These are phyloP conservation scores for Chascanopsetta lugubris DNA, from an alignment of 2,113 vertebrate genomes.

Conservation along the genomic window DNA sequence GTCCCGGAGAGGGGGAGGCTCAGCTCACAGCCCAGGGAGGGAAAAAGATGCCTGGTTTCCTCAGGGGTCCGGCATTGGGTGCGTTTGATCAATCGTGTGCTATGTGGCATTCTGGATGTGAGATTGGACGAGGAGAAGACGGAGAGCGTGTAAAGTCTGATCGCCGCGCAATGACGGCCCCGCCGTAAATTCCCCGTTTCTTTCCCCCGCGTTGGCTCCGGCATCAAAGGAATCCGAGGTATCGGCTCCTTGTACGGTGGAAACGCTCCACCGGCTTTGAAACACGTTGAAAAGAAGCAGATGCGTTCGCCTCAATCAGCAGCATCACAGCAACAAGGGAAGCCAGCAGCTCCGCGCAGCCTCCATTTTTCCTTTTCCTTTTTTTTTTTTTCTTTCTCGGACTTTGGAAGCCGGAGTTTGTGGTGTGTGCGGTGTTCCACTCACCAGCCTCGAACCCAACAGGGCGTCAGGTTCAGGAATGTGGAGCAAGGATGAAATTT, in stretches of 20 bases:
- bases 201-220: constrained; percentile 22
- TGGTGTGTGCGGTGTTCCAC: constrained; percentile 55
- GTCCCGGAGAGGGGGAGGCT: constrained; percentile 75
- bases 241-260: constrained; percentile 2
- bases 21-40: constrained; percentile 48
- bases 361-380: constrained; percentile 27
- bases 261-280: not conserved
- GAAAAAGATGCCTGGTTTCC: constrained; percentile 53
- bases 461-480: constrained; percentile 71
- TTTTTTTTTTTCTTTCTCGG: too few species aligned
- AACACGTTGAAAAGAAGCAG: constrained; percentile 22
- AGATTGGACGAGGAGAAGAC: constrained; percentile 32
- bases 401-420: constrained; percentile 62
- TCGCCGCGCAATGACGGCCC: not conserved
- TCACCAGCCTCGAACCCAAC: constrained; percentile 60
- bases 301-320: constrained; percentile 23
- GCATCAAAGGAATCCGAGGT: constrained; percentile 25
- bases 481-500: constrained; percentile 73
- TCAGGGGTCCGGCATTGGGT: constrained; percentile 50
- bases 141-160: constrained; percentile 30
- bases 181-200: constrained; percentile 11
- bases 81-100: constrained; percentile 49
- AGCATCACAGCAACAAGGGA: constrained; percentile 42
- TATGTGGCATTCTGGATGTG: constrained; percentile 25
- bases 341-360: constrained; percentile 25